Base-by-base conservation (phyloP, 2,797 vertebrate genomes). In the Myotis planiceps region DNA sequence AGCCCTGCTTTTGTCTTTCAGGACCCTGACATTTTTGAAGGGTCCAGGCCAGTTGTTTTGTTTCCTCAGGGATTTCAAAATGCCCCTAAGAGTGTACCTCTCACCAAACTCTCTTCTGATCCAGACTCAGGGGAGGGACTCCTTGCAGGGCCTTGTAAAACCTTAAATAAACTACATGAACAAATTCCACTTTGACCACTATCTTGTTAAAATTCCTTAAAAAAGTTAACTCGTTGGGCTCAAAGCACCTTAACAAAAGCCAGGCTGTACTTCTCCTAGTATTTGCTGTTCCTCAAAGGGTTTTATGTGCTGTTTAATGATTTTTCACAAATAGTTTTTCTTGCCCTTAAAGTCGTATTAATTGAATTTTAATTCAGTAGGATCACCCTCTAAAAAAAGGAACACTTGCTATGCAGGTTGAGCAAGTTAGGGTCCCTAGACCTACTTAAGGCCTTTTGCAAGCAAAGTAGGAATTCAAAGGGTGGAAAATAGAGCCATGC, bases 131-230 rank as follows among this genome's bases (percentile, higher is more conserved):
- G 29, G 90, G 94, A 93, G 82, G 55, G 86, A 51, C 87, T 89
- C 88, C 82, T 89, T 71, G 81, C 92, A 95, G 92, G 69, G 74
- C 53, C 97, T 97, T 90, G 96, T 97, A 97, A 98, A 98, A 96
- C 83, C 88, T 97, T 98, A 97, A 97, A 96, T 97, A 97, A 97
- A 97, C 84, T 25, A 63, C 45, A 34, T 23, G 92, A 93, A 96
- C 97, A 96, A 97, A 97, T 97, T 97, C 95, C 93, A 93, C 94
- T 97, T 97, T 96, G 97, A 96, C 91, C 84, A 93, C 96, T 95
- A 27, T 98, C 97, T 97, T 98, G 97, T 98, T 98, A 98, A 98
- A 97, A 97, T 97, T 97, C 97, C 95, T 96, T 55, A 58, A 93
- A 96, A 97, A 97, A 92, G 86, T 96, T 87, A 97, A 95, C 95